Conservation (phyloP, 2,888 invertebrate genomes). For the Odontocerum albicorne region DNA sequence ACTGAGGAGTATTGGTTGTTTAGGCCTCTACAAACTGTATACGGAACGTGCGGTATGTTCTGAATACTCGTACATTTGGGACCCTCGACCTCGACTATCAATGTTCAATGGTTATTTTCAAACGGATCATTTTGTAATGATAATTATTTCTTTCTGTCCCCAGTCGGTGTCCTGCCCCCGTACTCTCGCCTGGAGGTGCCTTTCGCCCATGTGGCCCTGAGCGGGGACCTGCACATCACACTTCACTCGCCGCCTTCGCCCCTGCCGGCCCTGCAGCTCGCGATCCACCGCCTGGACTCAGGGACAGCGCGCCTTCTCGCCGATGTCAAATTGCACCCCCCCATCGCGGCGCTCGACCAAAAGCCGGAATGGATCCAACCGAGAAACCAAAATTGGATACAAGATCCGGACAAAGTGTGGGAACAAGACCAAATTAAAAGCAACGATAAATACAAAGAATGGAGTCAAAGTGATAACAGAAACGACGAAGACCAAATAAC, state of each 20-base stretch:
- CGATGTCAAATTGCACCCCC: conserved; percentile 45
- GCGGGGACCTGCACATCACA: conserved; percentile 76
- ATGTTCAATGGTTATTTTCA: too few species aligned
- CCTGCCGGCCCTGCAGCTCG: conserved; percentile 39
- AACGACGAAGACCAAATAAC: conserved; percentile 1
- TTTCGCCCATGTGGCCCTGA: conserved; percentile 74
- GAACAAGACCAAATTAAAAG: not conserved
- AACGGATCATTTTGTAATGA: too few species aligned
- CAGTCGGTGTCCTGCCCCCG: conserved; percentile 35
- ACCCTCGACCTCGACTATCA: too few species aligned
- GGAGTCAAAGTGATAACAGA: not conserved
- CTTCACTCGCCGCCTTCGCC: conserved; percentile 48
- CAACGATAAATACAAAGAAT: conserved; percentile 10
- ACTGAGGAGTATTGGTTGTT: too few species aligned
- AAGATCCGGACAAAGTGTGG: not conserved
- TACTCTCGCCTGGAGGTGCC: conserved; percentile 64
- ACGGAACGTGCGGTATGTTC: too few species aligned
- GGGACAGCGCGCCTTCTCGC: conserved; percentile 40
- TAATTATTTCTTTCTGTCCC: too few species aligned
- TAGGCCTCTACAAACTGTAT: too few species aligned
- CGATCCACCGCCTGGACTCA: conserved; percentile 50
- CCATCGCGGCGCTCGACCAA: conserved; percentile 47
- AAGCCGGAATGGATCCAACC: conserved; percentile 51
- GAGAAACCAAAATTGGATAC: conserved; percentile 45
- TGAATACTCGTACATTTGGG: too few species aligned